Evolutionary conservation across 2,888 invertebrate species (phyloP).

Genomic region (Pinctada fucata): DNA sequence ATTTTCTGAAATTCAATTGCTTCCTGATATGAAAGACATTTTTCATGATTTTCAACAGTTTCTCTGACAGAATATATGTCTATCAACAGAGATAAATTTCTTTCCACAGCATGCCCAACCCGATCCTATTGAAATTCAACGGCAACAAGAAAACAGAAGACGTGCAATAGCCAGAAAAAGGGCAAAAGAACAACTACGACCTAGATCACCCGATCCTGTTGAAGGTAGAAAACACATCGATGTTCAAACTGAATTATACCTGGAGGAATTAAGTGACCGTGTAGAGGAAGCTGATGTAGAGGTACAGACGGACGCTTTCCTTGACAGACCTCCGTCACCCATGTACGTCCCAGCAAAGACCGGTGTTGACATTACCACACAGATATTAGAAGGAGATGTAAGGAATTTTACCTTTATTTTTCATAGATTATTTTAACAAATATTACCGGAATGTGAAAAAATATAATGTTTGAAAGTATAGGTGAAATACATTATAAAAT

Average conservation of each 20-base stretch:
- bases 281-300: constrained; percentile 84
- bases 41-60: too few relatives aligned
- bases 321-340: constrained; percentile 89
- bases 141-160: constrained; percentile 83
- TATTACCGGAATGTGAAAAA: too few relatives aligned
- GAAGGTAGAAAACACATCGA: constrained; percentile 90
- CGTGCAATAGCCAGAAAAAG: constrained; percentile 86
- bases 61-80: too few relatives aligned
- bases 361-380: constrained; percentile 89
- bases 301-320: constrained; percentile 91
- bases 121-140: constrained; percentile 78
- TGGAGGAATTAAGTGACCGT: constrained; percentile 85
- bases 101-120: constrained; percentile 79
- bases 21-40: too few relatives aligned
- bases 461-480: too few relatives aligned
- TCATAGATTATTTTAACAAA: not conserved
- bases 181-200: constrained; percentile 81
- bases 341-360: constrained; percentile 86
- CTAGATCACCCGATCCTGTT: constrained; percentile 87
- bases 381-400: constrained; percentile 92
- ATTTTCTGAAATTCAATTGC: too few relatives aligned
- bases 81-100: too few relatives aligned
- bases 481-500: too few relatives aligned
- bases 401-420: constrained; percentile 61
- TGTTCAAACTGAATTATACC: constrained; percentile 92